Conservation (phyloP, 2,888 invertebrate genomes). For the Lordiphosa fenestrarum region DNA sequence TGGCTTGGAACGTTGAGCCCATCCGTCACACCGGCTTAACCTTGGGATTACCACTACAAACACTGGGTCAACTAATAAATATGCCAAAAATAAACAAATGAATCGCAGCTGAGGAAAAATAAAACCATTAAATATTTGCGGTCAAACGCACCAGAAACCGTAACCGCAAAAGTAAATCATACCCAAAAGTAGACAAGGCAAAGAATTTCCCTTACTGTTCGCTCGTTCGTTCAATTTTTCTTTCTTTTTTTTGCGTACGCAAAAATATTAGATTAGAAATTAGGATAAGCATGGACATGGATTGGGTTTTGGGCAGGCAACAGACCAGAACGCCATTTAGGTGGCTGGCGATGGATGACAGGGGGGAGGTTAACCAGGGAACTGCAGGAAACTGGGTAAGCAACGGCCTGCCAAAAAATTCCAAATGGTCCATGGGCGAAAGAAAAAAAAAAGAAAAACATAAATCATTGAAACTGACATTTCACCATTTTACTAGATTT, state of each 20-base stretch:
- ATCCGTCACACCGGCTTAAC: constrained; percentile 32
- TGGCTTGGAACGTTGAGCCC: neutral
- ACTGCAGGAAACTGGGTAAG: constrained; percentile 25
- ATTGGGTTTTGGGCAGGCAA: constrained; percentile 43
- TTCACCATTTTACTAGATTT: constrained; percentile 71
- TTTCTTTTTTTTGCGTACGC: constrained; percentile 38
- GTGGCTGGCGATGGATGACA: constrained; percentile 30
- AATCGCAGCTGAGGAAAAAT: constrained; percentile 66
- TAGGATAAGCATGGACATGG: constrained; percentile 56
- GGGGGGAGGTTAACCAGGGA: neutral
- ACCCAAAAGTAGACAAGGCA: constrained; percentile 41
- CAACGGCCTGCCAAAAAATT: constrained; percentile 62
- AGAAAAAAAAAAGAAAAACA: constrained; percentile 73
- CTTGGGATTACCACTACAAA: constrained; percentile 38
- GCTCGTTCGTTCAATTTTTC: constrained; percentile 12
- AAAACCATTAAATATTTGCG: constrained; percentile 75
- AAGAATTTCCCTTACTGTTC: constrained; percentile 46
- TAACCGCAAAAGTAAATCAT: constrained; percentile 72
- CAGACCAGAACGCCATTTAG: constrained; percentile 64
- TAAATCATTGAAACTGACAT: constrained; percentile 79
- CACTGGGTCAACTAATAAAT: constrained; percentile 65
- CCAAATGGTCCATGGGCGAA: constrained; percentile 68
- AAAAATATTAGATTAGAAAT: constrained; percentile 75
- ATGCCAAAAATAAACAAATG: constrained; percentile 66
- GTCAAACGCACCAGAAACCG: constrained; percentile 70